These are phyloP conservation scores for Gymnodraco acuticeps DNA, from an alignment of 2,797 vertebrate species.

Conservation along the genomic window DNA sequence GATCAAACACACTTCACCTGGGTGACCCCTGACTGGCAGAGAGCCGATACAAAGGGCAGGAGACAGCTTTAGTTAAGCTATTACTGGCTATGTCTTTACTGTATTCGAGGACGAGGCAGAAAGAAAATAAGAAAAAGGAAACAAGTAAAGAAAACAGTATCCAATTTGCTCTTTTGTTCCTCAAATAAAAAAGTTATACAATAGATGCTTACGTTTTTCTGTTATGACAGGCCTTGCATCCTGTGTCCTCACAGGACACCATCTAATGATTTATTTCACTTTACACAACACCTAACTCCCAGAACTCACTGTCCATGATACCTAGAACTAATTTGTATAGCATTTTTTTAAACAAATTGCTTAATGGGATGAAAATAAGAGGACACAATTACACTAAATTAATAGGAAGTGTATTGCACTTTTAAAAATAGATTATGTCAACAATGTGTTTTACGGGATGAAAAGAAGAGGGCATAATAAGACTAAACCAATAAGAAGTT, in stretches of 20 bases:
- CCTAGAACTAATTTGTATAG: not conserved
- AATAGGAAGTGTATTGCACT: not conserved
- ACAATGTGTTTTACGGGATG: not conserved
- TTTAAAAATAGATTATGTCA: not conserved
- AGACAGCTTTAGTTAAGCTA: conserved; percentile 4
- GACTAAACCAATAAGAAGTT: not conserved
- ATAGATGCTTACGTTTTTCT: not conserved
- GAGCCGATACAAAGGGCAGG: not conserved
- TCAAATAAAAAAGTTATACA: not conserved
- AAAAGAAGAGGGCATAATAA: not conserved
- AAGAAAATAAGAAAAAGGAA: not conserved
- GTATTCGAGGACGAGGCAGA: not conserved
- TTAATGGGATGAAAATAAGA: not conserved
- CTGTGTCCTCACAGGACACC: not conserved
- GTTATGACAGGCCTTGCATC: not conserved
- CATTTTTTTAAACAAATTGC: not conserved
- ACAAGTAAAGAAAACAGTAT: not conserved
- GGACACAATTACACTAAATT: not conserved
- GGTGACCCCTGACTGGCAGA: conserved; percentile 25
- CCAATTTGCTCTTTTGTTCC: not conserved
- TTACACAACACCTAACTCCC: not conserved
- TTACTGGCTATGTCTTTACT: not conserved
- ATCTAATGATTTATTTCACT: not conserved
- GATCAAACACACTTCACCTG: conserved; percentile 43
- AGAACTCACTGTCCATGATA: not conserved